Percentiles rank a stretch among this genome's conserved stretches.
phyloP scores from a whole-genome alignment of 2,797 vertebrate genomes.

The Pipistrellus nathusii region DNA sequence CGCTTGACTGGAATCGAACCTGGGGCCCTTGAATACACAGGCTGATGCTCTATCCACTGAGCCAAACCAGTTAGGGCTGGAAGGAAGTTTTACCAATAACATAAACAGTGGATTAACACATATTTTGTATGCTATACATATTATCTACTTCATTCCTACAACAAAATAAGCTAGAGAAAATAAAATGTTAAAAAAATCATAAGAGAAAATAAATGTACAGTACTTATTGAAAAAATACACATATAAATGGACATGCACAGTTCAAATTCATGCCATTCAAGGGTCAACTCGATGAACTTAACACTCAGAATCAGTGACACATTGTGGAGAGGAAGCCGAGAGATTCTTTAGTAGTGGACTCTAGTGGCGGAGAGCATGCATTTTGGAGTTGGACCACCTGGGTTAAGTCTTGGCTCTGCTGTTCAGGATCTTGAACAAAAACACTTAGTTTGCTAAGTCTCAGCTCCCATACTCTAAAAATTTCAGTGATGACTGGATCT shows the following conservation, averaged over 20 bases:
- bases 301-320: not conserved
- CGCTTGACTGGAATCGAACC: no score
- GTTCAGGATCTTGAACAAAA: slow-evolving; percentile 5
- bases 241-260: not conserved
- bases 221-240: not conserved
- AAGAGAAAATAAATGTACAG: not conserved
- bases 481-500: not conserved
- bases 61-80: no score
- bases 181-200: not conserved
- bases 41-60: no score
- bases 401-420: not conserved
- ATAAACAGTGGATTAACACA: not conserved
- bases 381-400: not conserved
- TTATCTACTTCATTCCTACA: not conserved
- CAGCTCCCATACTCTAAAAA: not conserved
- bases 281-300: not conserved
- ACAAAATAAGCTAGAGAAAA: not conserved
- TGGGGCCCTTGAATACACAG: no score
- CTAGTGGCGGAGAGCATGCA: not conserved
- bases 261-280: not conserved
- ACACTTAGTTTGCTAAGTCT: not conserved
- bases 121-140: not conserved
- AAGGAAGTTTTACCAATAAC: not conserved
- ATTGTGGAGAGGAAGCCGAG: not conserved
- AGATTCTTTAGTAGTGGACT: not conserved